These are phyloP conservation scores for Cartodere bifasciata DNA, from an alignment of 2,888 invertebrate genomes.

Conservation along the genomic window DNA sequence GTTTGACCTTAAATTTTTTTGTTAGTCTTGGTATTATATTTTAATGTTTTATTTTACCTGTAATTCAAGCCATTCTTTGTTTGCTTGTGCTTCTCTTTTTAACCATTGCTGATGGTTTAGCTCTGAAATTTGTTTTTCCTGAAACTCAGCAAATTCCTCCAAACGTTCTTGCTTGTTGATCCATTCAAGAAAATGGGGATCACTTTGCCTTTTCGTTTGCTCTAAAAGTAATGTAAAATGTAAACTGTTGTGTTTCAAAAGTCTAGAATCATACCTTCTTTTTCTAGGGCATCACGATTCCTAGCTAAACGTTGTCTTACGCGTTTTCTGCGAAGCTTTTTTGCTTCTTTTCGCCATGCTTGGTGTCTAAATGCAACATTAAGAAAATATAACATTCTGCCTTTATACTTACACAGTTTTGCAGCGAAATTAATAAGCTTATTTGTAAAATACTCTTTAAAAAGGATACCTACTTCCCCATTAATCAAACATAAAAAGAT, in stretches of 20 bases:
- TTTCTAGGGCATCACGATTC: constrained; percentile 38
- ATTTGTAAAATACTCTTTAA: too few relatives aligned
- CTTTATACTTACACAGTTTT: too few relatives aligned
- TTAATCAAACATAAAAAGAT: too few relatives aligned
- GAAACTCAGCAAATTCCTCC: constrained; percentile 40
- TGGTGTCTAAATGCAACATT: constrained; percentile 42
- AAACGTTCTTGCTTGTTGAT: constrained; percentile 40
- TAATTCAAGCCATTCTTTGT: constrained; percentile 48
- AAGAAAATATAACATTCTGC: constrained; percentile 29
- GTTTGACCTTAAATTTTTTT: too few relatives aligned
- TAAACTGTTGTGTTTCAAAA: background rate
- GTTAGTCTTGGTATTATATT: too few relatives aligned
- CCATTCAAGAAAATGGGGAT: constrained; percentile 41
- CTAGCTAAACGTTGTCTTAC: constrained; percentile 47
- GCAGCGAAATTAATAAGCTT: too few relatives aligned
- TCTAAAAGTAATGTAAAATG: constrained; percentile 27
- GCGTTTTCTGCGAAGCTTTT: constrained; percentile 57
- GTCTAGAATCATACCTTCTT: constrained; percentile 27
- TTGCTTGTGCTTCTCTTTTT: constrained; percentile 49
- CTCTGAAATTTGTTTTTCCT: constrained; percentile 41
- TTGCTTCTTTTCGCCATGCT: constrained; percentile 61
- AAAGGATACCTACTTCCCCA: constrained; percentile 37
- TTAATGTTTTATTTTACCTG: too few relatives aligned
- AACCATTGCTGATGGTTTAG: constrained; percentile 55
- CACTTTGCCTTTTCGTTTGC: constrained; percentile 28